Evolutionary conservation across 35 echinoderm and acorn worm species (phyloP).

Genomic region (Heliocidaris erythrogramma): DNA sequence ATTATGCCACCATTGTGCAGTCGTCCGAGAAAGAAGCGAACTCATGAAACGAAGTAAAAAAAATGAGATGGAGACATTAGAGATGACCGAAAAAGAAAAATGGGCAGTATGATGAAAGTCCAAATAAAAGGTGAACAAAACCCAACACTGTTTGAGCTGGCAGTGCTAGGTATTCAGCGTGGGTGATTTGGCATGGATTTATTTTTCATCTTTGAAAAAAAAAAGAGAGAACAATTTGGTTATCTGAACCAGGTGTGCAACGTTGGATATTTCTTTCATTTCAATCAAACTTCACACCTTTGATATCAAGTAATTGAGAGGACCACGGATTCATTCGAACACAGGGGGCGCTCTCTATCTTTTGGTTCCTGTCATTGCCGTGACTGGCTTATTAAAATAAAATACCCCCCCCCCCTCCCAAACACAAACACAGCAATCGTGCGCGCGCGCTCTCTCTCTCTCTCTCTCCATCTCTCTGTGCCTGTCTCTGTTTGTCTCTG

Average conservation of each 20-base stretch:
- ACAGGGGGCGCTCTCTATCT: background rate
- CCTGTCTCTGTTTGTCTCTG: too few relatives aligned
- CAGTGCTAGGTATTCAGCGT: background rate
- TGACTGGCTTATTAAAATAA: too few relatives aligned
- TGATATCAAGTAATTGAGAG: background rate
- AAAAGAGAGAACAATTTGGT: background rate
- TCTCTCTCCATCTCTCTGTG: too few relatives aligned
- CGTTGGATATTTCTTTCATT: background rate
- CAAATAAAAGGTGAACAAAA: background rate
- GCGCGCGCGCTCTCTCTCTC: too few relatives aligned
- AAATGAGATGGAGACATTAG: background rate
- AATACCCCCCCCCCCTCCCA: too few relatives aligned
- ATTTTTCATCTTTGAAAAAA: constrained; percentile 12
- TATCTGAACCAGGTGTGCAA: constrained; percentile 9
- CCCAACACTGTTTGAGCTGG: background rate
- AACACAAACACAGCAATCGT: too few relatives aligned
- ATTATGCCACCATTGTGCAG: background rate
- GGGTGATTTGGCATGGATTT: background rate
- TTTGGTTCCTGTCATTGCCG: too few relatives aligned
- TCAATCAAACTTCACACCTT: background rate
- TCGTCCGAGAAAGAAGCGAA: background rate
- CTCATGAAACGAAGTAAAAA: background rate
- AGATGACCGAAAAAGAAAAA: background rate
- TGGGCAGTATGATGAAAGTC: background rate
- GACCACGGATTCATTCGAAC: background rate